Evolutionary conservation across 2,888 invertebrate species (phyloP).

Genomic region (Seira ritae): DNA sequence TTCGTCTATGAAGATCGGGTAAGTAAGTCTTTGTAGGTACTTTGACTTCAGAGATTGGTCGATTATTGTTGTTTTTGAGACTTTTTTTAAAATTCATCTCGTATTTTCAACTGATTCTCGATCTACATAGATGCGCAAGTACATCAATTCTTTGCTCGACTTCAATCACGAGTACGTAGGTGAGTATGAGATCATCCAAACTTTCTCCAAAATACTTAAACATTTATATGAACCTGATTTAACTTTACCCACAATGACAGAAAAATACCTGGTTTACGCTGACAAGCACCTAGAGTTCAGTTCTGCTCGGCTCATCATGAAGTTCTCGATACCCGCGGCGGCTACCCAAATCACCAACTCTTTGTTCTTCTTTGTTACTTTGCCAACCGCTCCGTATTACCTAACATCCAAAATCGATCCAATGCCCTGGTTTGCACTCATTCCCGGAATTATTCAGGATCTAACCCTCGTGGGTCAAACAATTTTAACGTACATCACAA

Average conservation of each 20-base stretch:
- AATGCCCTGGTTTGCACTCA: constrained; percentile 47
- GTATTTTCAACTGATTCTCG: not conserved
- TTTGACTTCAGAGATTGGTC: too few relatives aligned
- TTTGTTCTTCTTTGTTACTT: constrained; percentile 37
- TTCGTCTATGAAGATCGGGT: constrained; percentile 36
- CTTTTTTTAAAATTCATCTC: not conserved
- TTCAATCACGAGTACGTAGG: constrained; percentile 52
- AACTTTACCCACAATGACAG: too few relatives aligned
- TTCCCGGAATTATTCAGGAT: constrained; percentile 55
- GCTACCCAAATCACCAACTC: constrained; percentile 41
- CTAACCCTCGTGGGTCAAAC: constrained; percentile 36
- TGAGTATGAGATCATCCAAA: constrained; percentile 16
- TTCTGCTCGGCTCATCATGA: constrained; percentile 26
- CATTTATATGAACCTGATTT: too few relatives aligned
- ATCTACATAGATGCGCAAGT: constrained; percentile 41
- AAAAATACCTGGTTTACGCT: constrained; percentile 24
- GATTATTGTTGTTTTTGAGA: too few relatives aligned
- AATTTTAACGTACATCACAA: constrained; percentile 30
- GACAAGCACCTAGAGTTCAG: constrained; percentile 29
- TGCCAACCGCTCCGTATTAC: constrained; percentile 31
- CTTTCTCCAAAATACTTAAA: not conserved
- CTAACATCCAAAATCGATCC: constrained; percentile 36
- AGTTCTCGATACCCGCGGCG: constrained; percentile 44
- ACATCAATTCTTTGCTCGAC: constrained; percentile 42
- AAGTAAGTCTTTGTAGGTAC: too few relatives aligned